Evolutionary conservation across 2,797 vertebrate species (phyloP).

Genomic region (Jordanella pulchra): DNA sequence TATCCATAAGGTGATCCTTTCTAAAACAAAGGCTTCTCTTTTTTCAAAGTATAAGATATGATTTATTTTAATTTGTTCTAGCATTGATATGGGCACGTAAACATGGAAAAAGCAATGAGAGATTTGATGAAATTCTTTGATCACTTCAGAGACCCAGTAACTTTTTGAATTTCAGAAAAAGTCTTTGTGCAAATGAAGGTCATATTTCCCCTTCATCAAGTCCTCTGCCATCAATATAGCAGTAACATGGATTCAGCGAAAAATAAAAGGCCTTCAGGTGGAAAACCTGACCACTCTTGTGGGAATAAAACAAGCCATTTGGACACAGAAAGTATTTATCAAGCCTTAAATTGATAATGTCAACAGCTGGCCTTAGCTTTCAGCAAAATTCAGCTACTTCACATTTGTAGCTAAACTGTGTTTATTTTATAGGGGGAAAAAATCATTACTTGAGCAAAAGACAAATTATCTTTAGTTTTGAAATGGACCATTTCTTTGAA

Average conservation of each 20-base stretch:
- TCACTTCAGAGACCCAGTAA: conserved; percentile 61
- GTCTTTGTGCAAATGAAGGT: conserved; percentile 69
- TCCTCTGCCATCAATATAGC: conserved; percentile 42
- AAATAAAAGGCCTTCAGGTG: conserved; percentile 48
- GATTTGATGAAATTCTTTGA: conserved; percentile 66
- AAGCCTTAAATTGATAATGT: conserved; percentile 74
- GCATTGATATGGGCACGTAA: conserved; percentile 68
- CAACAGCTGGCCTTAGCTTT: conserved; percentile 57
- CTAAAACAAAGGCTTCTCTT: background rate
- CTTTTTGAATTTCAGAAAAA: conserved; percentile 57
- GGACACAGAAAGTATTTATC: conserved; percentile 71
- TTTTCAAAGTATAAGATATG: conserved; percentile 38
- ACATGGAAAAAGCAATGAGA: conserved; percentile 48
- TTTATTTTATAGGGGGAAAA: conserved; percentile 28
- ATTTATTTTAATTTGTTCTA: conserved; percentile 30
- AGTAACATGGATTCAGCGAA: conserved; percentile 68
- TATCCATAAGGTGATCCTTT: background rate
- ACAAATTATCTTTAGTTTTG: conserved; percentile 83
- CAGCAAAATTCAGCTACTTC: conserved; percentile 41
- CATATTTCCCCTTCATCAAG: conserved; percentile 75
- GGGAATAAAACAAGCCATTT: conserved; percentile 67
- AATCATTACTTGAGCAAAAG: conserved; percentile 55
- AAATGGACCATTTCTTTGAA: conserved; percentile 85
- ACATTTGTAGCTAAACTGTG: conserved; percentile 53
- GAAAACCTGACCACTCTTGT: conserved; percentile 59